A percentile compares a stretch with the other conserved stretches of the same genome.
These are phyloP conservation scores for Dynastes maya DNA, from an alignment of 2,888 invertebrate species.

Conservation along the genomic window DNA sequence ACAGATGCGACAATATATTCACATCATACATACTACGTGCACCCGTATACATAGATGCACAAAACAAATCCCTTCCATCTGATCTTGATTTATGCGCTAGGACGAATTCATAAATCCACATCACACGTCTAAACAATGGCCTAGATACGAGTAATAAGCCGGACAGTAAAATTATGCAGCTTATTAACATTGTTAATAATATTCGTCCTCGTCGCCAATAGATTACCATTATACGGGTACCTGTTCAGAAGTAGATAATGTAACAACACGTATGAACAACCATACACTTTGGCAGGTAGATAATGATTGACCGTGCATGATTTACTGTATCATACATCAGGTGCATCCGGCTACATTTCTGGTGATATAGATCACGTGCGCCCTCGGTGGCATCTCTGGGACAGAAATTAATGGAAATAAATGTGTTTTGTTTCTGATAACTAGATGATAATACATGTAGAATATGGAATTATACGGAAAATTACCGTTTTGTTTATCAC, in stretches of 20 bases:
- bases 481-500: no score
- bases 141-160: slow-evolving; percentile 48
- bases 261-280: slow-evolving; percentile 48
- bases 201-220: slow-evolving; percentile 48
- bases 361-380: slow-evolving; percentile 29
- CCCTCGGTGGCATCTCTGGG: neutral
- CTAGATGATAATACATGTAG: slow-evolving; percentile 20
- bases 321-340: slow-evolving; percentile 51
- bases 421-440: slow-evolving; percentile 7
- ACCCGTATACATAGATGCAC: slow-evolving; percentile 12
- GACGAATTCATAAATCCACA: slow-evolving; percentile 46
- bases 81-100: slow-evolving; percentile 43
- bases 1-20: slow-evolving; percentile 28
- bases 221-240: slow-evolving; percentile 49
- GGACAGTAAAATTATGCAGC: slow-evolving; percentile 51
- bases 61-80: slow-evolving; percentile 32
- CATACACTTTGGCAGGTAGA: slow-evolving; percentile 50
- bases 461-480: neutral
- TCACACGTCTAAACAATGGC: slow-evolving; percentile 46
- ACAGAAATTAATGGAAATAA: slow-evolving; percentile 39
- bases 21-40: slow-evolving; percentile 20
- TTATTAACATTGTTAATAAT: slow-evolving; percentile 54
- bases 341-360: slow-evolving; percentile 36
- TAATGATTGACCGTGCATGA: slow-evolving; percentile 53
- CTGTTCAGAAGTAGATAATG: slow-evolving; percentile 52